phyloP scores from a whole-genome alignment of 2,888 invertebrate species.

The Chaitophorus viminalis region DNA sequence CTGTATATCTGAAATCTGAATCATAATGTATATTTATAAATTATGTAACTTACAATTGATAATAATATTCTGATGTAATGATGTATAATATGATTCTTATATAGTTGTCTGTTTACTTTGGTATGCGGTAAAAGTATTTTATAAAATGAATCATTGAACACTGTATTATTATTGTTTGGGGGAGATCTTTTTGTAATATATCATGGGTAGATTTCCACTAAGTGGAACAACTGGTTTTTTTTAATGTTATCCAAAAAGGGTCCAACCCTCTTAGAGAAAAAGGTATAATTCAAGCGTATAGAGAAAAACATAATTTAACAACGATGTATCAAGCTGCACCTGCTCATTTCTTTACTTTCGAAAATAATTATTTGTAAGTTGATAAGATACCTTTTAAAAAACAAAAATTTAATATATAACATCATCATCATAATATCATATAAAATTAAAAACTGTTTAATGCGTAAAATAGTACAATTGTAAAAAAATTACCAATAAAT shows the following conservation, averaged over 20 bases:
- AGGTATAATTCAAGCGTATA: conserved; percentile 23
- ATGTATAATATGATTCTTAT: neutral
- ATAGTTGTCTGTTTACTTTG: conserved; percentile 25
- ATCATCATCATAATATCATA: neutral
- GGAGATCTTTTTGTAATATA: conserved; percentile 26
- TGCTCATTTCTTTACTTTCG: conserved; percentile 32
- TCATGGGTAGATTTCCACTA: conserved; percentile 29
- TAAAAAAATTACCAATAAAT: neutral
- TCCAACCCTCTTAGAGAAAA: conserved; percentile 44
- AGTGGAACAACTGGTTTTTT: conserved; percentile 59
- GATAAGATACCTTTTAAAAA: conserved; percentile 7
- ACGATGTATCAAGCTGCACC: conserved; percentile 42
- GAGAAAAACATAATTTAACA: conserved; percentile 53
- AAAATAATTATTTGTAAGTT: conserved; percentile 53
- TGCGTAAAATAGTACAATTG: neutral
- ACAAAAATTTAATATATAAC: neutral
- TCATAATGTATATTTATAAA: conserved; percentile 5
- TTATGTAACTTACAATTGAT: neutral
- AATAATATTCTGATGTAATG: neutral
- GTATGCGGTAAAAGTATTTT: conserved; percentile 42
- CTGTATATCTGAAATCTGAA: neutral
- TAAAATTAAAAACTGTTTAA: neutral
- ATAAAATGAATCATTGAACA: neutral
- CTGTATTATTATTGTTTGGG: conserved; percentile 2
- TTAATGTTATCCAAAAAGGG: conserved; percentile 58